Evolutionary conservation across 1,140 invertebrate species (phyloP), one percentile per base, ranked within the genome.

Genomic region (Branchinecta lynchi): DNA sequence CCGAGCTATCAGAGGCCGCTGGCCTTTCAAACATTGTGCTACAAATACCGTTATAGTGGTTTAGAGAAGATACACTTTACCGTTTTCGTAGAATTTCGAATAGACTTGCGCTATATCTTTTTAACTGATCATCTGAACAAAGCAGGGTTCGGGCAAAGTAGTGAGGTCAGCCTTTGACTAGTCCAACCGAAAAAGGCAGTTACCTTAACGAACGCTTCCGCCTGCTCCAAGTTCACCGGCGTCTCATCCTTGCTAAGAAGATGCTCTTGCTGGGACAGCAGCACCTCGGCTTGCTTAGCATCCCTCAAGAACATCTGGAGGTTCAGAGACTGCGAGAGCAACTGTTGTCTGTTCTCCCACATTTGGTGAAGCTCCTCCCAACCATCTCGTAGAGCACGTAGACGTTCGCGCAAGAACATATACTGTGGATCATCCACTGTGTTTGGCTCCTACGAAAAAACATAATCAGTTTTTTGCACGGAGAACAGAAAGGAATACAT

Each of bases 341-440:
- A 79, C 71, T 95, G 88, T 79, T 98, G 94, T 66, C 96, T 81
- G 80, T 98, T 98, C 76, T 96, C 95, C 96, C 96, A 99, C 96
- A 99, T 99, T 80, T 98, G 92, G 74, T 97, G 89, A 66, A 99
- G 81, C 77, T 99, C 96, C 72, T 94, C 91, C 97, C 97, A 99
- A 69, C 95, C 96, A 82, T 98, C 94, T 79, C 96, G 92, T 51
- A 99, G 80, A 0, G 96, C 96, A 82, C 96, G 97, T 71, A 99
- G 81, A 71, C 97, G 85, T 80, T 97, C 94, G 68, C 93, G 84
- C 74, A 98, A 80, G 87, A 98, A 98, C 93, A 98, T 97, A 80
- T 98, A 98, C 80, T 99, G 96, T 69, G 96, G 93, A 81, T 99
- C 97, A 72, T 91, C 88, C 72, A 88, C 86, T 6, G 89, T 90